A percentile compares a stretch with the other conserved stretches of the same genome.
Conservation (phyloP, 2,113 vertebrate species). For the Tauraco erythrolophus region DNA sequence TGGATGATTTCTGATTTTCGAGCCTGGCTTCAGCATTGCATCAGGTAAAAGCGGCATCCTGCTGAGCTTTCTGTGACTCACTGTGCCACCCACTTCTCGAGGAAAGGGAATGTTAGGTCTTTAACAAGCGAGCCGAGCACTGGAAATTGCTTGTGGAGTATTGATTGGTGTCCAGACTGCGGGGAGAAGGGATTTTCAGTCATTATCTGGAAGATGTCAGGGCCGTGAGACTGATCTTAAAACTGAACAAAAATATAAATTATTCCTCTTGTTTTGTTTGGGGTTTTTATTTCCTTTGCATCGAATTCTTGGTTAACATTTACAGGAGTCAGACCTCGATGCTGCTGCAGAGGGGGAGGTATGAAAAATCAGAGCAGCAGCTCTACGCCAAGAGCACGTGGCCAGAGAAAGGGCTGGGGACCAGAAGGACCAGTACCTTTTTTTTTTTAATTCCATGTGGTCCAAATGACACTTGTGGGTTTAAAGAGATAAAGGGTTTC, state of each 20-base stretch:
- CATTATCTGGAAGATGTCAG: constrained; percentile 40
- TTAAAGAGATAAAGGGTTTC: neutral
- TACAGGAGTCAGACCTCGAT: neutral
- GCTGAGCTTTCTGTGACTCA: constrained; percentile 48
- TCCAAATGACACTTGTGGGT: neutral
- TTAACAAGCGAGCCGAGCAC: neutral
- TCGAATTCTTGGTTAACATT: neutral
- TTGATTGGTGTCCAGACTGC: constrained; percentile 46
- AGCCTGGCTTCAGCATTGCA: neutral
- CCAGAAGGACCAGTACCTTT: neutral
- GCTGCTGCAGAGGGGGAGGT: neutral
- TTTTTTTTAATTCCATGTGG: rapidly evolving
- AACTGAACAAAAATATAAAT: neutral
- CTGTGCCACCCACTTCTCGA: constrained; percentile 16
- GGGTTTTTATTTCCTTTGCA: neutral
- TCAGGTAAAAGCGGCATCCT: constrained; percentile 25
- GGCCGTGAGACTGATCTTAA: neutral
- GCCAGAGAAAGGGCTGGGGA: neutral
- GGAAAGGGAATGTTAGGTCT: constrained; percentile 31
- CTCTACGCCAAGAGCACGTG: neutral
- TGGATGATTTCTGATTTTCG: neutral
- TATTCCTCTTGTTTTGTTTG: constrained; percentile 10
- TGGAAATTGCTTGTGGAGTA: constrained; percentile 54
- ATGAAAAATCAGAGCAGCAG: neutral
- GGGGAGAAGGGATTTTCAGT: constrained; percentile 56